Evolutionary conservation across 2,797 vertebrate genomes (phyloP).

Genomic region (Spinibarbus caldwelli): DNA sequence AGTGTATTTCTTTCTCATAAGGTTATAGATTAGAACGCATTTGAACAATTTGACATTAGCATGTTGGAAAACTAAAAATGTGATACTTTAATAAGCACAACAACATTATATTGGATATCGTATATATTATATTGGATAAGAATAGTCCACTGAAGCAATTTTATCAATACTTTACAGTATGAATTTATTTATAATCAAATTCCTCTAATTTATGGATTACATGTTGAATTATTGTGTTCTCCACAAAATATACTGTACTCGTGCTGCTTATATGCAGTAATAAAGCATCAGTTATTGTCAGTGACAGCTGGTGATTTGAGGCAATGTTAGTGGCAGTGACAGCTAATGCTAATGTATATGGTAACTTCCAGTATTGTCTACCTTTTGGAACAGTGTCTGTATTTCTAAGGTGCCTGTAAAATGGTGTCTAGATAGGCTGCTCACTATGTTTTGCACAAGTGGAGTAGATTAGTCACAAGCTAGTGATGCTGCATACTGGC

Average conservation of each 20-base stretch:
- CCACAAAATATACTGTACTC: neutral
- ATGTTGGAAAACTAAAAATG: neutral
- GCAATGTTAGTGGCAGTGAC: neutral
- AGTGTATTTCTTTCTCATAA: neutral
- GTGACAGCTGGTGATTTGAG: neutral
- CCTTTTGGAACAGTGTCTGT: neutral
- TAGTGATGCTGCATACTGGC: neutral
- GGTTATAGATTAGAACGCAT: neutral
- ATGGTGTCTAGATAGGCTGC: neutral
- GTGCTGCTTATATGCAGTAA: neutral
- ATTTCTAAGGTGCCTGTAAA: neutral
- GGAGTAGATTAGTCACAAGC: neutral
- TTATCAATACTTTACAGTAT: neutral
- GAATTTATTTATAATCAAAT: neutral
- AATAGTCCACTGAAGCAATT: too few species aligned
- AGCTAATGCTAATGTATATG: neutral
- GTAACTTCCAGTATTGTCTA: neutral
- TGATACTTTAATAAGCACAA: too few species aligned
- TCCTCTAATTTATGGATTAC: neutral
- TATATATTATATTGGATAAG: too few species aligned
- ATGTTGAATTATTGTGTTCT: neutral
- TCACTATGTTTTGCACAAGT: neutral
- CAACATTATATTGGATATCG: too few species aligned
- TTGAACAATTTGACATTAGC: neutral
- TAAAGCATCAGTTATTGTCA: neutral